Conservation (phyloP, 92 coral and sea anemone species). For the Plumapathes pennacea region DNA sequence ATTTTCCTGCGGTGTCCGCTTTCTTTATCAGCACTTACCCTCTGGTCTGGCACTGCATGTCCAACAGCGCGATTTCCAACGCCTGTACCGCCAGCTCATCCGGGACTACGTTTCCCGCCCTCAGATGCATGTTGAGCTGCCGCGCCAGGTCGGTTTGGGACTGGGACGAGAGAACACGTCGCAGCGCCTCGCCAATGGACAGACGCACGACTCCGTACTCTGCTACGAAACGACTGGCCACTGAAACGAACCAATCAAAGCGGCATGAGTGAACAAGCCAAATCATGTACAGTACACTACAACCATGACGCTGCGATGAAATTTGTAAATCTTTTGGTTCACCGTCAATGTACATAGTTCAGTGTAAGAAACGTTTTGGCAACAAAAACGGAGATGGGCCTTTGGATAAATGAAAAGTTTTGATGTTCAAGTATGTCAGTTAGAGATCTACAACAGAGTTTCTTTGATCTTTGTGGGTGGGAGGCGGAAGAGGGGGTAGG, state of each 20-base stretch:
- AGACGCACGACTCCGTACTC: conserved; percentile 90
- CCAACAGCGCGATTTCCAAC: conserved; percentile 79
- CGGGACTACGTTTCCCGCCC: conserved; percentile 86
- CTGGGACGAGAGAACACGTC: conserved; percentile 75
- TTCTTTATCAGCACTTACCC: conserved; percentile 65
- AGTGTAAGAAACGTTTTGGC: too few relatives aligned
- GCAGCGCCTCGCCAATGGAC: conserved; percentile 95
- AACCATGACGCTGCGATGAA: too few relatives aligned
- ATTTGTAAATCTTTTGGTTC: too few relatives aligned
- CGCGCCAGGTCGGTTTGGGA: conserved; percentile 81
- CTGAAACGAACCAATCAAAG: conserved; percentile 23
- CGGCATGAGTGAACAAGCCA: too few relatives aligned
- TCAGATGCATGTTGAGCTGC: conserved; percentile 82
- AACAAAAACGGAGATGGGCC: too few relatives aligned
- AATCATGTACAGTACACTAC: too few relatives aligned
- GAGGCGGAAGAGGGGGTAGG: too few relatives aligned
- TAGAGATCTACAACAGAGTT: too few relatives aligned
- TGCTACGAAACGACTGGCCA: conserved; percentile 88
- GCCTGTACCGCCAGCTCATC: conserved; percentile 97
- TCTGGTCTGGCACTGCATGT: conserved; percentile 93
- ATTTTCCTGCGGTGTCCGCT: neutral
- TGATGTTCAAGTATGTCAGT: too few relatives aligned
- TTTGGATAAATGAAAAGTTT: too few relatives aligned
- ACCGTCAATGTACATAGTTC: too few relatives aligned
- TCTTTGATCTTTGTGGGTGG: too few relatives aligned